These are phyloP conservation scores for Lissocephala sabroskyi DNA, from an alignment of 2,888 invertebrate species.

Conservation along the genomic window DNA sequence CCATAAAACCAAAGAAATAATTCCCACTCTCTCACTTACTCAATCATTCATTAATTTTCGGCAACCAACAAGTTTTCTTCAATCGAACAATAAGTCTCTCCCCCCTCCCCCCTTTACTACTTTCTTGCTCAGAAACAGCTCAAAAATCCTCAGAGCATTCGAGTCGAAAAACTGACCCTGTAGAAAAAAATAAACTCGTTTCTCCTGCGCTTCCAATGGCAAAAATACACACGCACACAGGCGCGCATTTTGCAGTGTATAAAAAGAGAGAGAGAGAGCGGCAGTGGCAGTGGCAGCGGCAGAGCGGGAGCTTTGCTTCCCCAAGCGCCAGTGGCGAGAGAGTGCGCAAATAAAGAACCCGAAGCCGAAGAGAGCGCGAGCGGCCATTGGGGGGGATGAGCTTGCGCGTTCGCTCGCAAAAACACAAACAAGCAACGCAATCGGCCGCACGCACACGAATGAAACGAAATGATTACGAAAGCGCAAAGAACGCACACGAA, in stretches of 20 bases:
- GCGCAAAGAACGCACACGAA: conserved; percentile 25
- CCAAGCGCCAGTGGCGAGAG: neutral
- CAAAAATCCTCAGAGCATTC: conserved; percentile 3
- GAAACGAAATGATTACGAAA: conserved; percentile 12
- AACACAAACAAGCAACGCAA: conserved; percentile 5
- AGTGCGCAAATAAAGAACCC: conserved; percentile 2
- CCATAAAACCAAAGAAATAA: conserved; percentile 8
- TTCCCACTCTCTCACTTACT: conserved; percentile 4
- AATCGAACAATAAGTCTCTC: neutral
- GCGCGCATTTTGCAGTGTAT: conserved; percentile 44
- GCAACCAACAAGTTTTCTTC: neutral
- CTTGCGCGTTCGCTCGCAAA: conserved; percentile 27
- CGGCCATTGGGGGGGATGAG: too few species aligned
- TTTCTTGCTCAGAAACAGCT: conserved; percentile 23
- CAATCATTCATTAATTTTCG: conserved; percentile 41
- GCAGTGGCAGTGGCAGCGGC: neutral
- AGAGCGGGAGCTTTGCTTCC: neutral
- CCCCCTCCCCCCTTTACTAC: too few species aligned
- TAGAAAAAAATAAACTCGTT: conserved; percentile 39
- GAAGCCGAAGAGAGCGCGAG: conserved; percentile 6
- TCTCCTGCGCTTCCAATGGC: conserved; percentile 44
- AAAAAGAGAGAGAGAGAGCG: neutral
- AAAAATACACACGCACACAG: conserved; percentile 27
- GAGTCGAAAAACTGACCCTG: conserved; percentile 21
- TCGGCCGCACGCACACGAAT: neutral